Base-by-base conservation (phyloP, 2,797 vertebrate genomes). In the Pristis pectinata region DNA sequence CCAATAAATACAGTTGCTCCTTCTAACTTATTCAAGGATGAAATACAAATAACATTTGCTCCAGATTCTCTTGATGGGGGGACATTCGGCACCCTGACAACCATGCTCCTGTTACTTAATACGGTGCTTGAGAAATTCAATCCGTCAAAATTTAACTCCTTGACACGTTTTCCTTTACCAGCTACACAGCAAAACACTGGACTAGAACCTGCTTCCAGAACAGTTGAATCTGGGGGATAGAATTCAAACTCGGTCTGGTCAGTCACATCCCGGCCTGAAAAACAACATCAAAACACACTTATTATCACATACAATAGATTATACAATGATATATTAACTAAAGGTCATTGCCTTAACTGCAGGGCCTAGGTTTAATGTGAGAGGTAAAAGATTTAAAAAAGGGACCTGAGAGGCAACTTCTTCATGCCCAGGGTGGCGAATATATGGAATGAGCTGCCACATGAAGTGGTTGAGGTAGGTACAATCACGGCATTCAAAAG, bases 131-230 rank as follows among this genome's bases (percentile, higher is more conserved):
- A 30, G n/a, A 24, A 85, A 17, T 1, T 34, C 0, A 1, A 1
- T 0, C 0, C 0, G 7, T 94, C 53, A 64, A 95, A 94, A 9
- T 0, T n/a, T 83, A 96, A 96, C 4, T 72, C n/a, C 49, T 93
- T 0, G 9, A 95, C 94, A 0, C 37, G 17, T 2, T 94, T 44
- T 3, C 95, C 95, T 89, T 79, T 95, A 2, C 93, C 93, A 64
- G 95, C 96, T 93, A 97, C 17, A 79, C 96, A 97, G 87, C 97
- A 98, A 49, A 97, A 24, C 37, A 95, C 96, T 83, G 97, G 70
- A 77, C 94, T 53, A 91, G 97, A 96, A 56, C 97, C 97, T 95
- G 96, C 96, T 72, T 96, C 96, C 76, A 97, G 61, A 77, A 96
- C 1, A 83, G 96, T 97, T 2, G 96, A 94, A 30, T 80, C 2